Evolutionary conservation across 1,140 invertebrate species (phyloP), one percentile per base, ranked within the genome.

Genomic region (Habropoda laboriosa): DNA sequence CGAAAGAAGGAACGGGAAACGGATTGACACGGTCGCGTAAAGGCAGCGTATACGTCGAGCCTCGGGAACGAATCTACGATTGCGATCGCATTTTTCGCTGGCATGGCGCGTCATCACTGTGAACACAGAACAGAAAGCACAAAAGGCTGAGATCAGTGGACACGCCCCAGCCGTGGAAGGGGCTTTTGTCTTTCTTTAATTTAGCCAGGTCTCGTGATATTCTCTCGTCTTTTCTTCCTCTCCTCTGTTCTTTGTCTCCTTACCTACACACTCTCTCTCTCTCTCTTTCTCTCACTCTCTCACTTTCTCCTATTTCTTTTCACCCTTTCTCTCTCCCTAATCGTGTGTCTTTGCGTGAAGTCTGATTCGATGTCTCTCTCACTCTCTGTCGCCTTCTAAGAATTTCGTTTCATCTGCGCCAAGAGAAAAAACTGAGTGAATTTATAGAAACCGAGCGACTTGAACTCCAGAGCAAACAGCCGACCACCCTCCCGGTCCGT

Each of bases 61-160:
- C n/a, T 60, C 75, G 45, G 7, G 42, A 53, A 35, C 71, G 47
- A 70, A 45, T 77, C 32, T 64, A 83, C 61, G 30, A 76, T 76
- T 78, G 71, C 76, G 80, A 82, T 35, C 35, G 53, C 55, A 35
- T 53, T 81, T 74, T 76, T 79, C 67, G 24, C 72, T 77, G 77
- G 68, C 70, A 63, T 70, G 75, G 71, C 88, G 86, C 86, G 85
- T 93, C n/a, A n/a, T n/a, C 91, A 93, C 92, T 92, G 90, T 57
- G 91, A 93, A 92, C 88, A 87, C 74, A 86, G 24, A n/a, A 79
- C 45, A 85, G 68, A 92, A 86, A 90, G 89, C 88, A 91, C 86
- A 89, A 87, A 86, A 87, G 82, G 85, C 88, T 87, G 86, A 91
- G 88, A 87, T 91, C 78, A 90, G 85, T 90, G 66, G 35, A 88